Conservation (phyloP, 2,113 vertebrate species). For the Callopanchax toddi region DNA sequence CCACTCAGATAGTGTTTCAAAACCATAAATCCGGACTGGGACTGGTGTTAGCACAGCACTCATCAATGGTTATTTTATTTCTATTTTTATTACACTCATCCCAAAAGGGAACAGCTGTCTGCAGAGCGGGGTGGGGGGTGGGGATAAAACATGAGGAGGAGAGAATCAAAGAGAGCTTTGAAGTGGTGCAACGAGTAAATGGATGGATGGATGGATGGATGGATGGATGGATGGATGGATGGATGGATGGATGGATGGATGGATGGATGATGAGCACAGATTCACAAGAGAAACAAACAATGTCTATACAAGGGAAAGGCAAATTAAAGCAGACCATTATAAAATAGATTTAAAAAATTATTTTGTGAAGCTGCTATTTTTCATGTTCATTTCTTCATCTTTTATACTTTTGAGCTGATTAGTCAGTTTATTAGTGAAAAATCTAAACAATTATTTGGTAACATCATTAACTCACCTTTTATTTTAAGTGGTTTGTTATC, state of each 20-base stretch:
- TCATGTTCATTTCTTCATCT: too few relatives aligned
- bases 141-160: conserved; percentile 39
- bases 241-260: conserved; percentile 18
- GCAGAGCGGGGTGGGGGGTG: not conserved
- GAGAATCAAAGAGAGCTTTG: conserved; percentile 73
- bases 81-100: not conserved
- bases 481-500: too few relatives aligned
- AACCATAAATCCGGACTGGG: not conserved
- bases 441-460: too few relatives aligned
- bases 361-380: too few relatives aligned
- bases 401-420: too few relatives aligned
- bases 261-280: not conserved
- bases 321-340: not conserved
- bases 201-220: conserved; percentile 36
- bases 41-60: not conserved
- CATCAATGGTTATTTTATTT: not conserved
- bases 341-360: not conserved
- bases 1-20: not conserved
- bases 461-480: too few relatives aligned
- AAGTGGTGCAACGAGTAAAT: conserved; percentile 56
- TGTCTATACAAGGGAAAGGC: too few relatives aligned
- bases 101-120: conserved; percentile 59
- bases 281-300: too few relatives aligned
- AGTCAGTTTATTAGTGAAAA: too few relatives aligned
- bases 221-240: conserved; percentile 17